Conservation (phyloP, 2,113 vertebrate genomes). For the Polypterus bichir region DNA sequence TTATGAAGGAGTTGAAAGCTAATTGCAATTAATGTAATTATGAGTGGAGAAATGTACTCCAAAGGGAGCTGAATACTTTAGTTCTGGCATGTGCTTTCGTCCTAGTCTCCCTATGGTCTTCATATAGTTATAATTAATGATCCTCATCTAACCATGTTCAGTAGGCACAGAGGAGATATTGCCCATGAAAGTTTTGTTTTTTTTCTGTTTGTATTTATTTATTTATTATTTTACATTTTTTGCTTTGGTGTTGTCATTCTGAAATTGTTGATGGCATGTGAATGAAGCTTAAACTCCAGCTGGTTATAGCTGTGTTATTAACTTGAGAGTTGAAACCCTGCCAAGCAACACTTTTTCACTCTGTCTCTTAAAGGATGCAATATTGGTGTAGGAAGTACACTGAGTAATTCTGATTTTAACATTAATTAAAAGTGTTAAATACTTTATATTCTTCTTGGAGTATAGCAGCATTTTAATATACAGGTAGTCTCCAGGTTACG, state of each 20-base stretch:
- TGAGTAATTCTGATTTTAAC: no score
- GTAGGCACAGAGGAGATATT: conserved; percentile 8
- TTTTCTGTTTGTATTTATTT: no score
- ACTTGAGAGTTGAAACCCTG: neutral
- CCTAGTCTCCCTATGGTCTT: conserved; percentile 19
- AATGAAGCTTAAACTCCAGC: neutral
- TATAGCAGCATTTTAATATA: no score
- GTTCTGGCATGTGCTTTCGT: conserved; percentile 17
- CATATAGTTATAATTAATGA: conserved; percentile 24
- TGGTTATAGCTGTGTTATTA: conserved; percentile 11
- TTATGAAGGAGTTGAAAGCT: conserved; percentile 27
- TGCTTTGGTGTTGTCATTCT: conserved; percentile 16
- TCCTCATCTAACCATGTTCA: conserved; percentile 12
- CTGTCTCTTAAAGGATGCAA: no score
- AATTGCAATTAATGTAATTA: conserved; percentile 35
- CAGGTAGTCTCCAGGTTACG: no score
- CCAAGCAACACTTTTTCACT: neutral
- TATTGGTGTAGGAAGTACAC: no score
- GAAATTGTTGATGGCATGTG: conserved; percentile 18
- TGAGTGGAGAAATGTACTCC: conserved; percentile 22
- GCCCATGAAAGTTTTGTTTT: conserved; percentile 13
- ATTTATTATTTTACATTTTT: conserved; percentile 7
- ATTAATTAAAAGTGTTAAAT: no score
- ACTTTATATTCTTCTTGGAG: no score
- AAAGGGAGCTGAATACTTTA: conserved; percentile 21